Conservation (phyloP, 2,888 invertebrate species). For the Noctua janthe region DNA sequence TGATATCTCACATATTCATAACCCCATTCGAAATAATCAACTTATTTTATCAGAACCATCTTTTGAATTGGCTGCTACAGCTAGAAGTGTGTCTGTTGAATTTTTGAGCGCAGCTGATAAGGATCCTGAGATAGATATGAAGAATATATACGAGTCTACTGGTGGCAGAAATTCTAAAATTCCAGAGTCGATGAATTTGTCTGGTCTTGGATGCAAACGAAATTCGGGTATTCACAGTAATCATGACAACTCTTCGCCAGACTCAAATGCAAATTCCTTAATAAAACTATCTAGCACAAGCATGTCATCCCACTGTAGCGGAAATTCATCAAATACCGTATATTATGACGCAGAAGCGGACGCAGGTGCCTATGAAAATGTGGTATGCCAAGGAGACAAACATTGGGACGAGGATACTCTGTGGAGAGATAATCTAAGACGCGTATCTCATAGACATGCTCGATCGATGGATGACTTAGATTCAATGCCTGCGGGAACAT, state of each 20-base stretch:
- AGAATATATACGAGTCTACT: slow-evolving; percentile 93
- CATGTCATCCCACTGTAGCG: slow-evolving; percentile 88
- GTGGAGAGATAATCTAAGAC: slow-evolving; percentile 95
- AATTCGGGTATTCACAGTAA: slow-evolving; percentile 76
- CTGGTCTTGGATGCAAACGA: slow-evolving; percentile 88
- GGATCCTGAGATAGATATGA: slow-evolving; percentile 92
- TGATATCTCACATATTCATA: slow-evolving; percentile 93
- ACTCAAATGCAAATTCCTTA: slow-evolving; percentile 76
- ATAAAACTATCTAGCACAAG: slow-evolving; percentile 85
- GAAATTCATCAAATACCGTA: slow-evolving; percentile 87
- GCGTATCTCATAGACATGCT: slow-evolving; percentile 95
- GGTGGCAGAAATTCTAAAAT: slow-evolving; percentile 91
- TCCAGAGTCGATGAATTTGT: slow-evolving; percentile 88
- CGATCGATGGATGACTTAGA: slow-evolving; percentile 96
- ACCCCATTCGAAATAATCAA: slow-evolving; percentile 91
- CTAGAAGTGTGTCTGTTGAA: slow-evolving; percentile 92
- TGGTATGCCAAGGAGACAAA: slow-evolving; percentile 91
- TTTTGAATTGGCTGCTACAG: slow-evolving; percentile 90
- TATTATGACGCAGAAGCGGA: slow-evolving; percentile 88
- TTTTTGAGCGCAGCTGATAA: slow-evolving; percentile 92
- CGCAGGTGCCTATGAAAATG: slow-evolving; percentile 85
- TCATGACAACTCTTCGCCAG: slow-evolving; percentile 76
- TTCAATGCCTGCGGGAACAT: slow-evolving; percentile 75
- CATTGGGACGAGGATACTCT: slow-evolving; percentile 96
- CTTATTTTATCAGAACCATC: slow-evolving; percentile 79